Conservation (phyloP, 1,140 invertebrate genomes). For the Brachystomella parvula region DNA sequence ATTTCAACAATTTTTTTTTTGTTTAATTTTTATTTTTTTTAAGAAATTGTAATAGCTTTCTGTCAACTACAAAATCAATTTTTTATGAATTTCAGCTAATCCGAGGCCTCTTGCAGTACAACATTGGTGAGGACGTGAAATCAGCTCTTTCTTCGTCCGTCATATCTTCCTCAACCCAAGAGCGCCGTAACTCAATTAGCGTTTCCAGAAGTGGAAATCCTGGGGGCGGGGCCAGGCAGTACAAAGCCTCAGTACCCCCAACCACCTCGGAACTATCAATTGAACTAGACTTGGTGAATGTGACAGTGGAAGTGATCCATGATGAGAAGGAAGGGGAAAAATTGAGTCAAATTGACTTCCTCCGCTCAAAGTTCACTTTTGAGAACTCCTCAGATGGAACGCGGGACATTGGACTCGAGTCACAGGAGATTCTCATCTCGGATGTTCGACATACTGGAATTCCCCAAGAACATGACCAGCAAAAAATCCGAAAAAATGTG, state of each 20-base stretch:
- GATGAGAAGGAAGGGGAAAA: constrained; percentile 50
- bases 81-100: constrained; percentile 50
- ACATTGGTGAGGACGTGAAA: constrained; percentile 82
- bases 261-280: constrained; percentile 47
- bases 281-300: constrained; percentile 77
- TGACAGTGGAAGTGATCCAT: constrained; percentile 61
- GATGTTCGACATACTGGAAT: constrained; percentile 63
- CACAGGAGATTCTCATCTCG: constrained; percentile 77
- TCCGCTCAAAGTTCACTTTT: constrained; percentile 74
- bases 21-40: not conserved
- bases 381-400: constrained; percentile 78
- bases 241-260: not conserved
- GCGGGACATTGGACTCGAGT: constrained; percentile 86
- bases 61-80: not conserved
- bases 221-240: not conserved
- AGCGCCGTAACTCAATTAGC: not conserved
- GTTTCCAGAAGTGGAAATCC: not conserved
- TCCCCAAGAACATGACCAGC: constrained; percentile 16
- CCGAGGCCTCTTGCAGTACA: constrained; percentile 76
- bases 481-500: constrained; percentile 55
- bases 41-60: not conserved
- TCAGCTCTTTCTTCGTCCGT: constrained; percentile 20
- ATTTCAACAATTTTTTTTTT: too few relatives aligned
- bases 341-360: constrained; percentile 82
- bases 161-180: not conserved